Conservation (phyloP, 2,888 invertebrate genomes). For the Terebella lapidaria region DNA sequence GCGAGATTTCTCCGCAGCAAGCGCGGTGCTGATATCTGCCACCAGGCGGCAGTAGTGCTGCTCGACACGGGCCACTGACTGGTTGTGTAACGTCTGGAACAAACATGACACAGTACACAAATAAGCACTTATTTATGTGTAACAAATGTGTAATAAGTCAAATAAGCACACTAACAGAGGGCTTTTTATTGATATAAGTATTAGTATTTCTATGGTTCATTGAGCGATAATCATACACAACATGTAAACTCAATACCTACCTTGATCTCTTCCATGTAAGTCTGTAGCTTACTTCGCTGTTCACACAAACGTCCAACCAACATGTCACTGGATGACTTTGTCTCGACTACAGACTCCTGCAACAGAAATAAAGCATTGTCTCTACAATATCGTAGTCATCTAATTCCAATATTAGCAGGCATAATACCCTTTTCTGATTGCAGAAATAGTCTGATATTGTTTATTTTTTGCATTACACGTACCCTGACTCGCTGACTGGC, state of each 20-base stretch:
- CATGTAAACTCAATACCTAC: slow-evolving; percentile 21
- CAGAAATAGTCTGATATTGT: no score
- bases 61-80: background rate
- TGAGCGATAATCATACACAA: background rate
- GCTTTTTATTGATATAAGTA: background rate
- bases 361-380: no score
- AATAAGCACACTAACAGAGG: background rate
- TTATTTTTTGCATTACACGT: no score
- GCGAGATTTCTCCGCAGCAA: slow-evolving; percentile 30
- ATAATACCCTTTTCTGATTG: no score
- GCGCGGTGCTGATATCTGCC: slow-evolving; percentile 32
- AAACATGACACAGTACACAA: no score
- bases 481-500: slow-evolving; percentile 41
- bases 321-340: background rate
- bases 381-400: no score
- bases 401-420: no score
- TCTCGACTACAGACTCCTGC: background rate
- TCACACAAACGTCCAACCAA: slow-evolving; percentile 22
- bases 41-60: slow-evolving; percentile 33
- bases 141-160: background rate
- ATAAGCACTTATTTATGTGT: no score
- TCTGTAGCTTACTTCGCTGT: slow-evolving; percentile 32
- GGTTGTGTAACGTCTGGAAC: background rate
- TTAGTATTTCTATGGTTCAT: background rate
- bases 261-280: slow-evolving; percentile 34